phyloP scores from a whole-genome alignment of 2,113 vertebrate species.

The Brachionichthys hirsutus region DNA sequence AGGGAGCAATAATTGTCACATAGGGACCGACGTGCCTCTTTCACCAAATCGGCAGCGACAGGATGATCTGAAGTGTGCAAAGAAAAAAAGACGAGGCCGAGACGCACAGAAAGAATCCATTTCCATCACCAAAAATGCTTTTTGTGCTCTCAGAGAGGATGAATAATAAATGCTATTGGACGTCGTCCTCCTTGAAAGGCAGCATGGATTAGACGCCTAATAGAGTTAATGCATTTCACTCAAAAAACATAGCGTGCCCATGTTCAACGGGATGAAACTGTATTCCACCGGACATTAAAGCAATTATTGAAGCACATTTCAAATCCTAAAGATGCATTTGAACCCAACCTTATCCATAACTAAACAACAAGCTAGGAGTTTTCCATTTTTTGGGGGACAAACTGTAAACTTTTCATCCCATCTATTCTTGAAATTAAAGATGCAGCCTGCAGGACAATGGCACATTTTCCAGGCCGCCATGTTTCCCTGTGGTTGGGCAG shows the following conservation, averaged over 20 bases:
- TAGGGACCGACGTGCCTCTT: constrained; percentile 31
- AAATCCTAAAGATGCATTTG: too few relatives aligned
- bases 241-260: too few relatives aligned
- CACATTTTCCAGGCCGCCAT: constrained; percentile 22
- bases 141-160: constrained; percentile 69
- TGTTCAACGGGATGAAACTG: too few relatives aligned
- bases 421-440: constrained; percentile 15
- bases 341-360: too few relatives aligned
- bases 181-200: constrained; percentile 44
- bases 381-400: background rate
- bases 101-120: constrained; percentile 64
- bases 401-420: too few relatives aligned
- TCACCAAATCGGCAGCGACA: constrained; percentile 70
- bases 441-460: constrained; percentile 17
- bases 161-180: constrained; percentile 75
- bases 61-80: constrained; percentile 55
- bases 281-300: too few relatives aligned
- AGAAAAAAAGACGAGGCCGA: constrained; percentile 19
- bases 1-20: constrained; percentile 52
- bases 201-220: constrained; percentile 61
- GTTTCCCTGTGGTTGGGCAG: constrained; percentile 29
- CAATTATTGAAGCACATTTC: too few relatives aligned
- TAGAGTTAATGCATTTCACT: constrained; percentile 62
- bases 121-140: constrained; percentile 68
- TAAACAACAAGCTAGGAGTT: too few relatives aligned